Percentiles rank a stretch among this genome's conserved stretches.
Evolutionary conservation across 2,797 vertebrate genomes (phyloP).

Genomic region (Gephyroberyx darwinii): DNA sequence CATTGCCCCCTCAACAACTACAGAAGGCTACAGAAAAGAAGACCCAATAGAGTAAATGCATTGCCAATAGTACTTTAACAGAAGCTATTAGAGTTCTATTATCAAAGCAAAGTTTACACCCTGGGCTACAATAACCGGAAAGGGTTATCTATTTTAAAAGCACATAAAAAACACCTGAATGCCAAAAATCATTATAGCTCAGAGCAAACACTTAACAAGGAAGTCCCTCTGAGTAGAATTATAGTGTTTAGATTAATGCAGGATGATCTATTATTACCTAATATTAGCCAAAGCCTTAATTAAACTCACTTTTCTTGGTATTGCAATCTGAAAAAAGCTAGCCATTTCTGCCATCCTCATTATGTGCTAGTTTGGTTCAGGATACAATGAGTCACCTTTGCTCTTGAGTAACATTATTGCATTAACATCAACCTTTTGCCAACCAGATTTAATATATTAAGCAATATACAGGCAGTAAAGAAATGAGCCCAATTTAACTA

Average conservation of each 20-base stretch:
- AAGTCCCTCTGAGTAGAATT: constrained; percentile 28
- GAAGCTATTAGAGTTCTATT: background rate
- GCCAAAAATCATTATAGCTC: constrained; percentile 44
- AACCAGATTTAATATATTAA: background rate
- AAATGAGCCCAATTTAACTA: background rate
- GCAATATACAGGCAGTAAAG: no score
- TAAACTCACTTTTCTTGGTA: background rate
- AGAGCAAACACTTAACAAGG: constrained; percentile 40
- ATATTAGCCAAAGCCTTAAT: constrained; percentile 46
- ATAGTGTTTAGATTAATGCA: constrained; percentile 28
- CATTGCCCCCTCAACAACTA: constrained; percentile 6
- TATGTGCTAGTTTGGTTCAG: background rate
- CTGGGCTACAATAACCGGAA: constrained; percentile 19
- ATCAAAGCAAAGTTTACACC: constrained; percentile 16
- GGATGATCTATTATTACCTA: constrained; percentile 40
- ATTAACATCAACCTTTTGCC: background rate
- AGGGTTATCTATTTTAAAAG: constrained; percentile 34
- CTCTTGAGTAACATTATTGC: background rate
- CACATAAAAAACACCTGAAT: constrained; percentile 24
- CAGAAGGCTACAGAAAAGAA: constrained; percentile 18
- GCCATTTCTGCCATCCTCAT: background rate
- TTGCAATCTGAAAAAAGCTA: background rate
- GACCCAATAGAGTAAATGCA: constrained; percentile 23
- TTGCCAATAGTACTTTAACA: constrained; percentile 16
- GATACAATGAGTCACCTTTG: background rate